A percentile compares a stretch with the other conserved stretches of the same genome.
Conservation (phyloP, 2,888 invertebrate genomes). For the Troglohyphantes excavatus region DNA sequence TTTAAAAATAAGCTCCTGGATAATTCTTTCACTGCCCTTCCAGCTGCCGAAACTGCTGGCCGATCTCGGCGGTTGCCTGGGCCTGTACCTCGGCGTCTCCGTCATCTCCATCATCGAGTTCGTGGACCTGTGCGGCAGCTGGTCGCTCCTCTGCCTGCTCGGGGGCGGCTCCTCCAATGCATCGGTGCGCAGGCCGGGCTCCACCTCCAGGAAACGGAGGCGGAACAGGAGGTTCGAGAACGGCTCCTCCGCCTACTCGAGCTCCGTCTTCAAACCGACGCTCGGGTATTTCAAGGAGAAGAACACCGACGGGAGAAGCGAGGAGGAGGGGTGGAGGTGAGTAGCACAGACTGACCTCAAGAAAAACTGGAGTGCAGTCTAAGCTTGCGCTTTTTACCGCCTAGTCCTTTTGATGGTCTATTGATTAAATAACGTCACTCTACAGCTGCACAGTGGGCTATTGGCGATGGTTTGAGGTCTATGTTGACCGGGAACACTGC, state of each 20-base stretch:
- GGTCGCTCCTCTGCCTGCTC: conserved; percentile 42
- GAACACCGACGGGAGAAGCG: conserved; percentile 8
- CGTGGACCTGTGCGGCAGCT: conserved; percentile 60
- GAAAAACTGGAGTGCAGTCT: neutral
- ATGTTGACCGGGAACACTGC: no score
- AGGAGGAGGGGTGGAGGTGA: conserved; percentile 38
- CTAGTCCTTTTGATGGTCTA: neutral
- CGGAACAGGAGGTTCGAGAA: neutral
- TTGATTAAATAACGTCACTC: no score
- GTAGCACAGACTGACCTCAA: neutral
- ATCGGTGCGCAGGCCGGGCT: neutral
- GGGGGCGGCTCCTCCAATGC: neutral
- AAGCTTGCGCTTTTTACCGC: neutral
- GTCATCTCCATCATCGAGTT: conserved; percentile 74
- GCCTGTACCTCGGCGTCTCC: conserved; percentile 70
- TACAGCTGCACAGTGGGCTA: no score
- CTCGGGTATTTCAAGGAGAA: conserved; percentile 4
- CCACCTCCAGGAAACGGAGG: neutral
- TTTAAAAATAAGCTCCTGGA: no score
- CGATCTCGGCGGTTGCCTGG: conserved; percentile 72
- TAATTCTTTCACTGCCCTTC: no score
- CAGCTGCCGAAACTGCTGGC: conserved; percentile 75
- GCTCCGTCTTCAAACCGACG: neutral
- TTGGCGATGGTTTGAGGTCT: no score
- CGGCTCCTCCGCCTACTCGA: neutral